These are phyloP conservation scores for Zingel zingel DNA, from an alignment of 2,113 vertebrate genomes.

Conservation along the genomic window DNA sequence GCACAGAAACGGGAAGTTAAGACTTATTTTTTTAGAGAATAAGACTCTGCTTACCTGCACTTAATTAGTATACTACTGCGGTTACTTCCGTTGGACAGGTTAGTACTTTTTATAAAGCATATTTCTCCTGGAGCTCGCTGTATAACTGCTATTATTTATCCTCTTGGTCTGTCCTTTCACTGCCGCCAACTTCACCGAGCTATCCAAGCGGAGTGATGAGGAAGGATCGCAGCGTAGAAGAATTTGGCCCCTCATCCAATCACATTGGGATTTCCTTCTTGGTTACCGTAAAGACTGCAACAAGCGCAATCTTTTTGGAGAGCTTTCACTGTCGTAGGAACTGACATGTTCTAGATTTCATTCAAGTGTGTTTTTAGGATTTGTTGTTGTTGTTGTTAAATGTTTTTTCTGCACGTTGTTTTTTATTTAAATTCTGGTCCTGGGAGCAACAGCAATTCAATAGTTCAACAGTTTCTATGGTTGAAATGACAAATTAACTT, in stretches of 20 bases:
- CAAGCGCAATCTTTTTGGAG: not conserved
- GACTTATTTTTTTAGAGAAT: not conserved
- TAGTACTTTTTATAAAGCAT: constrained; percentile 15
- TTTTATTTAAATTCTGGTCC: not conserved
- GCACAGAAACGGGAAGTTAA: constrained; percentile 44
- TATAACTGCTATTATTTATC: not conserved
- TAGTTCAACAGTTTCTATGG: not conserved
- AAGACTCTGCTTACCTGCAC: constrained; percentile 59
- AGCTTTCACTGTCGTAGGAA: constrained; percentile 1
- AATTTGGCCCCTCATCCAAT: constrained; percentile 63
- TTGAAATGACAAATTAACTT: not conserved
- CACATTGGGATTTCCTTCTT: constrained; percentile 46
- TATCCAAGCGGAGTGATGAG: not conserved
- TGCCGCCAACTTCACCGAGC: too few relatives aligned
- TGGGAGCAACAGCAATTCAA: not conserved
- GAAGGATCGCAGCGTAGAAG: not conserved
- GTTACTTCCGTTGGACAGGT: not conserved
- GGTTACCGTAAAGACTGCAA: constrained; percentile 58
- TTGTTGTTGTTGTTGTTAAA: not conserved
- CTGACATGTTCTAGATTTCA: rapidly evolving
- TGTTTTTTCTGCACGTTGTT: not conserved
- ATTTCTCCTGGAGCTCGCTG: not conserved
- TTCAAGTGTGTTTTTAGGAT: not conserved
- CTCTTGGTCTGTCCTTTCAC: not conserved
- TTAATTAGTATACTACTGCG: not conserved